Conservation (phyloP, 2,113 vertebrate genomes). For the Microcebus jonahi region DNA sequence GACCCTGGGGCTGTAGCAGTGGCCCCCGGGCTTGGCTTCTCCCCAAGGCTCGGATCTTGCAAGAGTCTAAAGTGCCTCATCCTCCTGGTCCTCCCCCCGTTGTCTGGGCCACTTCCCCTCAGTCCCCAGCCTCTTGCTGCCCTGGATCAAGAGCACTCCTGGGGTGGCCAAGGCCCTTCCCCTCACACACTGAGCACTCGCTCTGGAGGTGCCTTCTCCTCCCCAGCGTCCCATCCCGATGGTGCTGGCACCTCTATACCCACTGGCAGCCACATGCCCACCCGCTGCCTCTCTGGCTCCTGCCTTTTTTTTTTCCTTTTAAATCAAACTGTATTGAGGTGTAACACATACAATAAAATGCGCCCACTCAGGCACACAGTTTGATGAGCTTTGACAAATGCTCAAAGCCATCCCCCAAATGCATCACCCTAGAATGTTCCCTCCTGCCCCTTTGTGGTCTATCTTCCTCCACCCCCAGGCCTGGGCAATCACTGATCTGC, state of each 20-base stretch:
- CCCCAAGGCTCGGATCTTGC: neutral
- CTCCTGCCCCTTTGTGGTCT: too few relatives aligned
- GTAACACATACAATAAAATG: too few relatives aligned
- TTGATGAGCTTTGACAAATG: too few relatives aligned
- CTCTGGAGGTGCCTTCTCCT: neutral
- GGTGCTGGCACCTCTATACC: neutral
- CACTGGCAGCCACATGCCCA: neutral
- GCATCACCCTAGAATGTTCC: too few relatives aligned
- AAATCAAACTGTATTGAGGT: too few relatives aligned
- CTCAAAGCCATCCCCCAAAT: too few relatives aligned
- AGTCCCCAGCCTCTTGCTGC: neutral
- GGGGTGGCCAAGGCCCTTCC: neutral
- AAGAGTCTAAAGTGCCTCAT: accelerated
- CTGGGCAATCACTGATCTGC: too few relatives aligned
- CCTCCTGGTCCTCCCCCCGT: neutral
- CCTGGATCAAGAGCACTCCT: neutral
- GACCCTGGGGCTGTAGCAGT: neutral
- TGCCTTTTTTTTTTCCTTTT: neutral
- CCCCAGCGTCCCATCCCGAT: neutral
- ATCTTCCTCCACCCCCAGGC: too few relatives aligned
- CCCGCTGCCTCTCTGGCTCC: neutral
- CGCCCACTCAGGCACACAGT: too few relatives aligned
- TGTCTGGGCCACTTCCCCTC: neutral
- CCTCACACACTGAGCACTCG: neutral
- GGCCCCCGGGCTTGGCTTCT: neutral